Base-by-base conservation (phyloP, 2,888 invertebrate species). In the Acleris holmiana region DNA sequence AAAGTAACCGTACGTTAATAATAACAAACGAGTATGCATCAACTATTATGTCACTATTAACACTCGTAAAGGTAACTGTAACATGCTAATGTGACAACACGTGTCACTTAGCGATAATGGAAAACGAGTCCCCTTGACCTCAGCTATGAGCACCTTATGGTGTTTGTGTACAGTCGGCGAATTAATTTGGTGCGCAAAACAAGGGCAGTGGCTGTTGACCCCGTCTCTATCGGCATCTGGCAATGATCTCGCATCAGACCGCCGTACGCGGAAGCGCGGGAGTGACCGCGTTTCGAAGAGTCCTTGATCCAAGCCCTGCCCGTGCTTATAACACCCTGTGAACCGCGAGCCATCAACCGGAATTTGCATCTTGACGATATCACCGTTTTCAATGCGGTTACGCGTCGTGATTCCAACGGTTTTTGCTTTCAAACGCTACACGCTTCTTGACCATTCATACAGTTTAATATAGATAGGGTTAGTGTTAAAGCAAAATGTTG, bases 121-220 rank as follows among this genome's bases (percentile, higher is more conserved):
- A 72, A 72, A 78, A 72, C 73, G 71, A 73, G 76, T 79, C 79
- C 76, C 83, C 83, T 84, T 86, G 88, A 87, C 85, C 85, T 80
- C 77, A 70, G 77, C 64, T 67, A 69, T 70, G 65, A 72, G 69
- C 73, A 76, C 77, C 75, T 77, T 73, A 73, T 68, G 72, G 76
- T 72, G 75, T 72, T 76, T 77, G 68, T 64, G 69, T 73, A 82
- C 76, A 77, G 71, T 79, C 69, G 77, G 77, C 73, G 80, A 79
- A 82, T 85, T 86, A 84, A 85, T 86, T 86, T 81, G 82, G 85
- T 88, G 85, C 85, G 86, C 87, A 85, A 90, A 90, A 91, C 89
- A 90, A 89, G 89, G 88, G 86, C 90, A 89, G 79, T 90, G 90
- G 90, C 89, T 91, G 88, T 91, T 91, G 91, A 91, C 91, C 91